Base-by-base conservation (phyloP, 2,888 invertebrate species). In the Brachyopa scutellaris region DNA sequence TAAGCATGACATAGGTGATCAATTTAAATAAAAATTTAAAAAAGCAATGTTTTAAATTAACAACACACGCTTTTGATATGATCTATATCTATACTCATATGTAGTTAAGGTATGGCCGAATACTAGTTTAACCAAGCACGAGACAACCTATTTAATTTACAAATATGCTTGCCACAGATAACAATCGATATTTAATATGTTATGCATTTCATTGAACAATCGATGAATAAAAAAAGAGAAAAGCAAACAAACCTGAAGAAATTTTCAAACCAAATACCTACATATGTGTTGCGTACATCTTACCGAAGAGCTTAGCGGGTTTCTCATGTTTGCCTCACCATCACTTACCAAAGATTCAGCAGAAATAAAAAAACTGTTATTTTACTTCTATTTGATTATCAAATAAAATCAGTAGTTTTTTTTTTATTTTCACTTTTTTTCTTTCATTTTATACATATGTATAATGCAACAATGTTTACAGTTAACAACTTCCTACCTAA, bases 401-500 rank as follows among this genome's bases (percentile, higher is more conserved):
- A 74, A 69, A 67, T 67, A 73, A 61, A 66, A 66, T 64, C 55
- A 31, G 42, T 53, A 62, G 36, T 26, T 11, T 42, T 51, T 77
- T 26, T 49, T 64, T 70, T 47, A 49, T 69, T 69, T 57, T 62
- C 55, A 55, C 31, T 11, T 55, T 61, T 55, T 45, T 51, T 57
- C 42, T 62, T 57, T 59, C 64, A 62, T 62, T 70, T 57, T 40
- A 61, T 45, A 67, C 55, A 64, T n/a, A n/a, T n/a, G n/a, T 64
- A 69, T 38, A 62, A 62, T 70, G 53, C 70, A 66, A 70, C 82
- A 36, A 38, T 36, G 33, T 73, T 80, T 74, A 70, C 53, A 53
- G 13, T 69, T 47, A 74, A 70, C 64, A 64, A 51, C 80, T 70
- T 69, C 62, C 74, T 82, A 82, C 82, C 82, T 76, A 82, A 49